A percentile compares a stretch with the other conserved stretches of the same genome.
Evolutionary conservation across 37 sponge, comb jelly and placozoan genomes (phyloP).

Genomic region (Bolinopsis microptera): DNA sequence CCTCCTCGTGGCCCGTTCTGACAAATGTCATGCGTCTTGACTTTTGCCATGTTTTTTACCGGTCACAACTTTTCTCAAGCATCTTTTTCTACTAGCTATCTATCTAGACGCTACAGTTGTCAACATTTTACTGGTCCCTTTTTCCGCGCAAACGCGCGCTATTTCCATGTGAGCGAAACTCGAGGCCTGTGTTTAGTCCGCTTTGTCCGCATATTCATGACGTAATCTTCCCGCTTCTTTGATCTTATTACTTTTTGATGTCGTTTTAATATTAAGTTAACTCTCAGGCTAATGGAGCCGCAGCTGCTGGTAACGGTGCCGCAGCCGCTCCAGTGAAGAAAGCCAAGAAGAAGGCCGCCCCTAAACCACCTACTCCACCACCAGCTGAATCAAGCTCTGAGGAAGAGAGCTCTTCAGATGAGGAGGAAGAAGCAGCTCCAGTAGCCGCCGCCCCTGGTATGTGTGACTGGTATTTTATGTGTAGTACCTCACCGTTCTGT

Average conservation of each 20-base stretch:
- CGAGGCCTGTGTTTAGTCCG: not conserved
- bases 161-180: conserved; percentile 49
- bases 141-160: conserved; percentile 1
- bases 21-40: not conserved
- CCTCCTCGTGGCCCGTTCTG: no score
- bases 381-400: not conserved
- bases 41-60: no score
- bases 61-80: conserved; percentile 24
- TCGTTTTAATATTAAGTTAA: not conserved
- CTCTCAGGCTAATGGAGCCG: not conserved
- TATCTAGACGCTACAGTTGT: not conserved
- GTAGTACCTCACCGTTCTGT: no score
- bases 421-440: not conserved
- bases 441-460: not conserved
- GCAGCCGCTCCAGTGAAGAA: conserved; percentile 13
- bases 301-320: not conserved
- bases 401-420: not conserved
- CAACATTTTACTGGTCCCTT: conserved; percentile 15
- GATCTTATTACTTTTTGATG: not conserved
- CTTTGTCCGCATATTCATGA: no score
- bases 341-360: conserved; percentile 33
- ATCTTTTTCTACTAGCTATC: conserved; percentile 56
- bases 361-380: conserved; percentile 62
- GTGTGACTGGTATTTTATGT: no score
- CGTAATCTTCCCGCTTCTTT: not conserved